Conservation (phyloP, 2,113 vertebrate genomes). For the Paedocypris sp. region DNA sequence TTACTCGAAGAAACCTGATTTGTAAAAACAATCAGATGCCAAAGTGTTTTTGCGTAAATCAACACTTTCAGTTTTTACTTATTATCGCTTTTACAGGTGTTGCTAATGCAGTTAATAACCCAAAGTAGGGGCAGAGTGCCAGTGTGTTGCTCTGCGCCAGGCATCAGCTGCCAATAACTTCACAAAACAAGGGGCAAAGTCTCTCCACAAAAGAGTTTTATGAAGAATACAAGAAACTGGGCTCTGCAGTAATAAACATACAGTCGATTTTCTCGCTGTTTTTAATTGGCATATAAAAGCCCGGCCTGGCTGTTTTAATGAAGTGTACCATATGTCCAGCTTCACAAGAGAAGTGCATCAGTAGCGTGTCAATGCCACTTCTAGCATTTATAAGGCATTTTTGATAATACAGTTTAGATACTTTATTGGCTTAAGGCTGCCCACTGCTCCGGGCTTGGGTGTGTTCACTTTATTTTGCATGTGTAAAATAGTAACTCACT, state of each 20-base stretch:
- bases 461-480: no score
- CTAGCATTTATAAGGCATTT: conserved; percentile 37
- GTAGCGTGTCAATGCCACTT: conserved; percentile 23
- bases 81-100: conserved; percentile 3
- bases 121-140: neutral
- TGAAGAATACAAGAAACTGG: conserved; percentile 16
- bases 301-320: conserved; percentile 26
- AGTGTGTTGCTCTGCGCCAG: neutral
- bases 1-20: no score
- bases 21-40: no score
- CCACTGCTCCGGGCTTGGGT: conserved; percentile 18
- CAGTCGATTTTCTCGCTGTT: conserved; percentile 13
- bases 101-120: neutral
- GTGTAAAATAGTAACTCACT: no score
- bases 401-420: conserved; percentile 44
- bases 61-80: neutral
- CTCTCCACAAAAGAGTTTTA: neutral
- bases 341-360: conserved; percentile 29
- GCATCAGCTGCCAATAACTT: neutral
- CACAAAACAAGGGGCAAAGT: neutral
- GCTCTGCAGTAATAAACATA: neutral
- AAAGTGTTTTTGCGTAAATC: no score
- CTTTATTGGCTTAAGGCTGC: conserved; percentile 44
- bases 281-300: conserved; percentile 48
- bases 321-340: conserved; percentile 34